Conservation (phyloP, 2,113 vertebrate species). For the Phodopus roborovskii region DNA sequence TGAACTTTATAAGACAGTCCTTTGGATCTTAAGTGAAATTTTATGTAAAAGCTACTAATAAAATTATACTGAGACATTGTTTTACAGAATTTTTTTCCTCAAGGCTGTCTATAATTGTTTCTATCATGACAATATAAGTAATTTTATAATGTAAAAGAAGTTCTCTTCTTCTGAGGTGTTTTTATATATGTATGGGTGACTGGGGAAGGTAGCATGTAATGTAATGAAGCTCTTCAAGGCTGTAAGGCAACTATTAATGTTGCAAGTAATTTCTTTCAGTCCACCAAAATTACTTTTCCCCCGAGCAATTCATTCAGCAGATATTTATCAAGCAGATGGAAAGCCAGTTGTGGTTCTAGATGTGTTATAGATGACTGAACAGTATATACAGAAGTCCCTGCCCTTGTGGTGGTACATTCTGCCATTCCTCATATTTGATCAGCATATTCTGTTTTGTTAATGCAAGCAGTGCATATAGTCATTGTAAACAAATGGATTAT, state of each 20-base stretch:
- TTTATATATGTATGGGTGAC: neutral
- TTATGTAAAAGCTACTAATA: constrained; percentile 75
- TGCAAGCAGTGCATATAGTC: neutral
- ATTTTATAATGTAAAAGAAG: constrained; percentile 10
- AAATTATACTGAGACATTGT: constrained; percentile 72
- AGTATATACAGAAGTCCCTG: neutral
- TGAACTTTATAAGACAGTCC: constrained; percentile 71
- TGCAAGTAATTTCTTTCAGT: constrained; percentile 58
- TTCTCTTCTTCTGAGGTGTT: constrained; percentile 6
- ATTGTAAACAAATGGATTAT: constrained; percentile 6
- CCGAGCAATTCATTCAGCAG: neutral
- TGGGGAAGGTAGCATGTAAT: constrained; percentile 44
- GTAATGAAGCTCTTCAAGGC: constrained; percentile 1
- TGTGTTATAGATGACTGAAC: constrained; percentile 21
- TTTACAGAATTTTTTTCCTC: constrained; percentile 45
- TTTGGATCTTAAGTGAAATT: constrained; percentile 74
- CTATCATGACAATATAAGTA: neutral
- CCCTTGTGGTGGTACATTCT: neutral
- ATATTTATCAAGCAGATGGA: constrained; percentile 1
- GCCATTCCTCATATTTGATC: neutral
- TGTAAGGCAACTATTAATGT: neutral
- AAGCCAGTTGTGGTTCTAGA: neutral
- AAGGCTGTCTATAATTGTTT: constrained; percentile 35
- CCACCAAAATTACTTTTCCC: constrained; percentile 36
- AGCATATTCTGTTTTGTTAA: neutral